Evolutionary conservation across 2,797 vertebrate species (phyloP), one percentile per base, ranked within the genome.

Genomic region (Myotis daubentonii): DNA sequence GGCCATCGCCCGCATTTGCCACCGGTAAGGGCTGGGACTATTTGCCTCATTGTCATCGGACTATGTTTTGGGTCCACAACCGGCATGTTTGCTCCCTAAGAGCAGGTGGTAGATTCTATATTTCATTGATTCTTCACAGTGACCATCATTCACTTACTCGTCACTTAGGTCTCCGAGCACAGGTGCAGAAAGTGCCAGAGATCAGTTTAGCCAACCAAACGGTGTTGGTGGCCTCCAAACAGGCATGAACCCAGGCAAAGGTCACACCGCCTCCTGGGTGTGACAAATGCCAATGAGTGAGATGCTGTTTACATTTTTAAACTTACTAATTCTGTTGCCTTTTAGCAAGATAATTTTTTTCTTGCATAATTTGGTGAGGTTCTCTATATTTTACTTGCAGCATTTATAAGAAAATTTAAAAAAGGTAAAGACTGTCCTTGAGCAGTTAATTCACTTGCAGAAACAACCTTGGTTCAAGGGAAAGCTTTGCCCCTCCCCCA

Each of bases 241-340:
- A 44, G 12, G 47, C 25, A 66, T 0, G 75, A 81, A 53, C 30
- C 38, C 92, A 62, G 53, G n/a, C 62, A 85, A 76, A 86, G 49
- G 49, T 30, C 25, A 13, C 8, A 20, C n/a, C 53, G 75, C 8
- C 19, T 23, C 41, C n/a, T 41, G 51, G n/a, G 41, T 30, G 81
- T 71, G 41, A 49, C 28, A 90, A 84, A 81, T 60, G 68, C 33
- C 68, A 75, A 30, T 57, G 36, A 47, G 13, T 33, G n/a, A 90
- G 33, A 53, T 65, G 23, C 28, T 87, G 5, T 86, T 44, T n/a
- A 86, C 9, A 81, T 53, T 86, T 96, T 89, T 87, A 47, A 95
- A 70, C 8, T 91, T 78, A 60, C 13, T 94, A 76, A 85, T 55
- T 66, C 51, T 72, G 8, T 60, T 85, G 41, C 8, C 2, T 93